Percentiles rank a stretch among this genome's conserved stretches.
Evolutionary conservation across 2,113 vertebrate genomes (phyloP).

Genomic region (Cephalophus harveyi): DNA sequence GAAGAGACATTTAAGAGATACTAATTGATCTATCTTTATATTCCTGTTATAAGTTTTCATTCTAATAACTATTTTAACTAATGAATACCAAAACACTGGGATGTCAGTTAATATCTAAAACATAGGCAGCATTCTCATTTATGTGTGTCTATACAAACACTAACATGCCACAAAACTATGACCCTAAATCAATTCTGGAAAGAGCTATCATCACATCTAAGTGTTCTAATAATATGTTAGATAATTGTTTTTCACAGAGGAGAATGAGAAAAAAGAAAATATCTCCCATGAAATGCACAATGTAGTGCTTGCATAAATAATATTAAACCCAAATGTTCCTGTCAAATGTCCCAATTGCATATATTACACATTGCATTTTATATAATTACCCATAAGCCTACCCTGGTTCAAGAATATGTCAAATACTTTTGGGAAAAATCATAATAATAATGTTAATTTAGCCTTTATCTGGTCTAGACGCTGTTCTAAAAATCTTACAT

Average conservation of each 20-base stretch:
- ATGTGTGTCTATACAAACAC: background rate
- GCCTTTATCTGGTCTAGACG: background rate
- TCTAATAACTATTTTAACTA: background rate
- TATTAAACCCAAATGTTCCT: background rate
- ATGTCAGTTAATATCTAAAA: background rate
- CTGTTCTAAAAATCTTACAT: background rate
- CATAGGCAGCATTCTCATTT: background rate
- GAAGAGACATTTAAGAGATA: background rate
- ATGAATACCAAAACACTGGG: background rate
- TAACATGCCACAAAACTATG: background rate
- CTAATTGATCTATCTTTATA: background rate
- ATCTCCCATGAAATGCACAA: background rate
- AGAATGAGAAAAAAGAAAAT: background rate
- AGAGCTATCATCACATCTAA: background rate
- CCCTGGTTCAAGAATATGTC: background rate
- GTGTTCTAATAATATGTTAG: background rate
- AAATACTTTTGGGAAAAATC: background rate
- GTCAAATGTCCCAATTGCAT: background rate
- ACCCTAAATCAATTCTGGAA: background rate
- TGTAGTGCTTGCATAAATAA: background rate
- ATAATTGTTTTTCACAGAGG: background rate
- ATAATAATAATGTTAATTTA: background rate
- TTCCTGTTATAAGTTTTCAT: background rate
- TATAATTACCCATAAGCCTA: background rate
- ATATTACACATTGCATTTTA: background rate